Base-by-base conservation (phyloP, 2,888 invertebrate genomes). In the Deroplatys truncata region DNA sequence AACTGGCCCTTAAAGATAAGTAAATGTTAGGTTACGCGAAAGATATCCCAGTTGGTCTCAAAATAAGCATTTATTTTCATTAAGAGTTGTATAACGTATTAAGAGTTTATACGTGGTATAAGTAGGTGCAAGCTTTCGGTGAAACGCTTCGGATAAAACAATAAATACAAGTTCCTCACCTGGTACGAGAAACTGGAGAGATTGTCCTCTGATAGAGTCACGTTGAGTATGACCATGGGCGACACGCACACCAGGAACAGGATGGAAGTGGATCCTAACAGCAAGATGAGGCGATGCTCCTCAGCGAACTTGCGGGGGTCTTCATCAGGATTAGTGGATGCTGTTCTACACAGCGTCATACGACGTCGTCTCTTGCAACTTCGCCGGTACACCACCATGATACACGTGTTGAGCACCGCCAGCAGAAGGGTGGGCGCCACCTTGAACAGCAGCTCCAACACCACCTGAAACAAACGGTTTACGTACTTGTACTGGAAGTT, bases 221-320 rank as follows among this genome's bases (percentile, higher is more conserved):
- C 95, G 92, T 96, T 96, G 25, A 96, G 94, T 91, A 96, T 95
- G 89, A 96, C 96, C 96, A 96, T 96, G 0, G 96, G 96, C 28
- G 96, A 96, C 72, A 96, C 96, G 92, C 96, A 96, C 28, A 96
- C 90, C 87, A 96, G 93, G 92, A 96, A 96, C 84, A 96, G 92
- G 88, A 96, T 95, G 91, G 96, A 96, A 8, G 96, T 96, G 90
- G 95, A 96, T 56, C 96, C 96, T 87, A 96, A 93, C 84, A 96
- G 93, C 84, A 96, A 93, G 91, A 96, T 95, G 82, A 96, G 93
- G 16, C 96, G 94, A 84, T 96, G 94, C 92, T 96, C 96, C 92
- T 96, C 96, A 13, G 96, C 96, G 92, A 95, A 96, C 92, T 96
- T 96, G 43, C 95, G 93, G 0, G 95, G 95, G 93, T 96, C 96